A percentile compares a stretch with the other conserved stretches of the same genome.
These are phyloP conservation scores for Belonocnema kinseyi DNA, from an alignment of 1,140 invertebrate genomes.

Conservation along the genomic window DNA sequence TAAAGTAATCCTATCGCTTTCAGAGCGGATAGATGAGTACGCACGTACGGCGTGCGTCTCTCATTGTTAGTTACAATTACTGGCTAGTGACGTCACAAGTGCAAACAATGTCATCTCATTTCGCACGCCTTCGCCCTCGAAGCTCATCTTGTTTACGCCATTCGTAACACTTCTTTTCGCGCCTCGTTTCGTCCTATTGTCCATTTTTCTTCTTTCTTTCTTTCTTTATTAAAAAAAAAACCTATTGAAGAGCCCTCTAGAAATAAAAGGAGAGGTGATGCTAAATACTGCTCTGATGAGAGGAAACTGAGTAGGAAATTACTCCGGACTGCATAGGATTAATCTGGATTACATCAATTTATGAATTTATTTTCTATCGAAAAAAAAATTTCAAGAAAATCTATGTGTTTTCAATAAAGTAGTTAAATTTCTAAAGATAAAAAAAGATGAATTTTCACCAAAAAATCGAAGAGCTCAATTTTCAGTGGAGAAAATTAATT, in stretches of 20 bases:
- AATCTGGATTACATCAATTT: no score
- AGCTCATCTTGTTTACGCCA: slow-evolving; percentile 50
- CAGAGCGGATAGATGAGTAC: slow-evolving; percentile 46
- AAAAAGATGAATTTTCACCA: no score
- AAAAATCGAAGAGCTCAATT: no score
- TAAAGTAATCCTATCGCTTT: slow-evolving; percentile 44
- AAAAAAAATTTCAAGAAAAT: no score
- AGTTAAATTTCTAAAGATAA: no score
- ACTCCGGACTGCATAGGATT: no score
- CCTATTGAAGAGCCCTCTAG: neutral
- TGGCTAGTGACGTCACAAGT: slow-evolving; percentile 67
- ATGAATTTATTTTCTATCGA: no score
- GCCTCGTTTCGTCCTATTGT: slow-evolving; percentile 7
- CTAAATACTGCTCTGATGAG: slow-evolving; percentile 18
- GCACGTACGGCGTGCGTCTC: slow-evolving; percentile 50
- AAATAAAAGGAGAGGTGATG: slow-evolving; percentile 17
- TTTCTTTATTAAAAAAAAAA: neutral
- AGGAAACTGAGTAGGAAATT: neutral
- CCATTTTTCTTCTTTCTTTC: neutral
- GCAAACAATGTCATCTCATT: slow-evolving; percentile 66
- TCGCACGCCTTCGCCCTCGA: slow-evolving; percentile 60
- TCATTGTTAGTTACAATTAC: slow-evolving; percentile 67
- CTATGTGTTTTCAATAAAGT: no score
- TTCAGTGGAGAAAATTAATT: no score
- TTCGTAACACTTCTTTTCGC: slow-evolving; percentile 23